phyloP scores from a whole-genome alignment of 2,888 invertebrate species.

The Crocallis elinguaria region DNA sequence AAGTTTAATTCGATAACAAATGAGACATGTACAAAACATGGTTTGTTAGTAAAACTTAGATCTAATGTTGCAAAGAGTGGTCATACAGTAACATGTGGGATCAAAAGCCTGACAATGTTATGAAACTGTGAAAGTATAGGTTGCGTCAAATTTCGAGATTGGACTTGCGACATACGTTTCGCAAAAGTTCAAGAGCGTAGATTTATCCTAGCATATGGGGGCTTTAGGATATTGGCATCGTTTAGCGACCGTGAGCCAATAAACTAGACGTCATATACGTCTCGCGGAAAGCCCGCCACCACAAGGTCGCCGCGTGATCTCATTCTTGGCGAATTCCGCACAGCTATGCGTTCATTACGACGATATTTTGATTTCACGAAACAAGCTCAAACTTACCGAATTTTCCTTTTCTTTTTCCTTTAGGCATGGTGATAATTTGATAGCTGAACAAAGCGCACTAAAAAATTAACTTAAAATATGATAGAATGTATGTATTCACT shows the following conservation, averaged over 20 bases:
- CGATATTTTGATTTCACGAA: too few species aligned
- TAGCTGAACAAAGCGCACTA: constrained; percentile 63
- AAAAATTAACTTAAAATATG: constrained; percentile 68
- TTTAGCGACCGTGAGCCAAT: constrained; percentile 53
- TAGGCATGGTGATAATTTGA: constrained; percentile 87
- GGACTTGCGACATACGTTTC: constrained; percentile 5
- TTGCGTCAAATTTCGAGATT: neutral
- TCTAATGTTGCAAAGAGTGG: constrained; percentile 35
- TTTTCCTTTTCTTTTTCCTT: constrained; percentile 91
- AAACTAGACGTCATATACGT: constrained; percentile 63
- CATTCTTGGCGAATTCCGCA: constrained; percentile 65
- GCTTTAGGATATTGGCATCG: constrained; percentile 43
- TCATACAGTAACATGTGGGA: constrained; percentile 37
- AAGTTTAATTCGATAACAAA: too few species aligned
- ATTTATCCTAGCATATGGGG: constrained; percentile 52
- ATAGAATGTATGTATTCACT: constrained; percentile 83
- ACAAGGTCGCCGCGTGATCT: constrained; percentile 83
- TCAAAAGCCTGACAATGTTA: constrained; percentile 41
- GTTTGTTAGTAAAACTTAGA: neutral
- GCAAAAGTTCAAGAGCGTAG: neutral
- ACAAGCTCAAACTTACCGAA: constrained; percentile 82
- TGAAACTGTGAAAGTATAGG: constrained; percentile 52
- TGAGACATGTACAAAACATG: neutral
- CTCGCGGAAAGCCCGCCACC: constrained; percentile 65
- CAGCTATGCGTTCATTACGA: constrained; percentile 32